Conservation (phyloP, 1,140 invertebrate genomes). For the Eumaeus atala region DNA sequence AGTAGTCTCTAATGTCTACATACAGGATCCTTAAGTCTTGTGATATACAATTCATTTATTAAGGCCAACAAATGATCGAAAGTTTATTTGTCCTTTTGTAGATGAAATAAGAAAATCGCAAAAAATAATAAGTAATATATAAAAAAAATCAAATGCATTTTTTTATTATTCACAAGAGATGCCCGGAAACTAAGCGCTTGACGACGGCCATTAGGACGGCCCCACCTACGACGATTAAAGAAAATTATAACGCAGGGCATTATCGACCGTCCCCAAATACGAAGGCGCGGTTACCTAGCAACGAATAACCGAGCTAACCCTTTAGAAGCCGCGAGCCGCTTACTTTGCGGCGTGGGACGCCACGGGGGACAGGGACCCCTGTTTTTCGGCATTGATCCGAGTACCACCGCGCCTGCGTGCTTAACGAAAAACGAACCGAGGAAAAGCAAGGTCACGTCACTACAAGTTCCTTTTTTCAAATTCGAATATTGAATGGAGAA, state of each 20-base stretch:
- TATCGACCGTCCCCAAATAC: constrained; percentile 53
- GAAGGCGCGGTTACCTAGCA: constrained; percentile 61
- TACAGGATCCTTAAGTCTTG: no score
- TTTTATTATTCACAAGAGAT: not conserved
- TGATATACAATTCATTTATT: no score
- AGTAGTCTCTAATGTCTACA: no score
- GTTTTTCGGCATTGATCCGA: constrained; percentile 70
- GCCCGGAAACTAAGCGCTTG: constrained; percentile 8
- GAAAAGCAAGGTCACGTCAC: constrained; percentile 66
- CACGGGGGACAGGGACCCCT: constrained; percentile 46
- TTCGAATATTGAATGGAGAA: constrained; percentile 67
- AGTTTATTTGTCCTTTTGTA: no score
- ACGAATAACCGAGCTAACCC: constrained; percentile 51
- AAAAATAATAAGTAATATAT: no score
- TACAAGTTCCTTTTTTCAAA: constrained; percentile 66
- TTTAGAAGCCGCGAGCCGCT: constrained; percentile 65
- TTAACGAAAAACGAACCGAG: constrained; percentile 63
- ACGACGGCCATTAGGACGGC: constrained; percentile 28
- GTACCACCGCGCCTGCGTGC: constrained; percentile 61
- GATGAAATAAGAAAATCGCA: no score
- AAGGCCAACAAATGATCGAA: no score
- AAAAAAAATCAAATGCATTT: no score
- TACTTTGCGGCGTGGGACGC: constrained; percentile 54
- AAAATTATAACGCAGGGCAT: constrained; percentile 53
- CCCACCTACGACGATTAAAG: constrained; percentile 51